Base-by-base conservation (phyloP, 2,797 vertebrate genomes). In the Danionella dracula region DNA sequence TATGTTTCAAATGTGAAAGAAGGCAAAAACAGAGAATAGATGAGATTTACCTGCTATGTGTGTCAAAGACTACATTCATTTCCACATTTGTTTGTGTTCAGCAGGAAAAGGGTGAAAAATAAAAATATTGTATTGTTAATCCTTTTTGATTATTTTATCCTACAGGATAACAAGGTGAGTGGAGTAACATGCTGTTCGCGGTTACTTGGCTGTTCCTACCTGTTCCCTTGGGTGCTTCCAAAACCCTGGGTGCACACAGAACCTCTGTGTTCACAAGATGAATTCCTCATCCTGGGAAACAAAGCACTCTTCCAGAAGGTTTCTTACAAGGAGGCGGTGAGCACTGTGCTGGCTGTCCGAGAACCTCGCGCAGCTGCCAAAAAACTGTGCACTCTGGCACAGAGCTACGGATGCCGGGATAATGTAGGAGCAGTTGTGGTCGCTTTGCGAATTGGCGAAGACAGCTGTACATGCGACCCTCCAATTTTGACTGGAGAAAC, bases 161-260 rank as follows among this genome's bases (percentile, higher is more conserved):
- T 86, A 15, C 69, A 99, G 96, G 96, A 99, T 82, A 97, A 97
- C 83, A 99, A 98, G 85, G 96, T 99, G 74, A 97, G 95, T 11
- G 96, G 96, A 4, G 95, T 99, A 53, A 99, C 95, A 19, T 95
- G 92, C 86, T 97, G 94, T 80, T 95, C 96, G 64, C 93, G 94
- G 66, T 85, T 97, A 86, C 87, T 98, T 78, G 96, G 96, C 76
- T 97, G 95, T 84, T 93, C 94, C 0, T 99, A 97, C 84, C 87
- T 99, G 61, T 92, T 90, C 75, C 96, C 94, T 5, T 95, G 93
- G 92, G 91, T 98, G 71, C 85, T 98, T 73, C 96, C 96, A 59
- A 93, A 92, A 78, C 96, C 96, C 55, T 91, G 94, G 59, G 90
- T 98, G 63, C 86, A n/a, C 82, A 95, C 93, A 1, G 83, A 91